A percentile compares a stretch with the other conserved stretches of the same genome.
Evolutionary conservation across 1,140 invertebrate genomes (phyloP).

Genomic region (Leptinotarsa texana): DNA sequence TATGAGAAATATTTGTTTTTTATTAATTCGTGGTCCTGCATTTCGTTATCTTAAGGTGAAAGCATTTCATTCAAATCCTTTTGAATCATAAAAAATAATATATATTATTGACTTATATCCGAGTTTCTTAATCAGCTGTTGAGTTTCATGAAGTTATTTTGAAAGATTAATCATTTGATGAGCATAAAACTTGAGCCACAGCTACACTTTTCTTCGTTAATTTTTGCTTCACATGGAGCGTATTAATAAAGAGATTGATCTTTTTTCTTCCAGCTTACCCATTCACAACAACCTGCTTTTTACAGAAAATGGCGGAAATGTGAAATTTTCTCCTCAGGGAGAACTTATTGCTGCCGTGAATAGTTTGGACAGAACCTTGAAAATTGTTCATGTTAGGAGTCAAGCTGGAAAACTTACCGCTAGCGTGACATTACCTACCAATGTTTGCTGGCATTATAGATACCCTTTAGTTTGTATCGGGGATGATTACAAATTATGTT

Average conservation of each 20-base stretch:
- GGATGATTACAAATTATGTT: constrained; percentile 64
- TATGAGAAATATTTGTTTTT: too few species aligned
- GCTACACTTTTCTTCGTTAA: not conserved
- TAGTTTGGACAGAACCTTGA: constrained; percentile 63
- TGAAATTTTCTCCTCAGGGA: constrained; percentile 61
- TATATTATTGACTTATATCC: too few species aligned
- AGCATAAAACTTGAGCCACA: too few species aligned
- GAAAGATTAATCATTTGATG: too few species aligned
- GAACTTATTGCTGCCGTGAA: constrained; percentile 66
- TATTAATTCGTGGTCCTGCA: too few species aligned
- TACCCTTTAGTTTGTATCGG: constrained; percentile 65
- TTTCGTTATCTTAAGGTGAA: too few species aligned
- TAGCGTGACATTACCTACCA: constrained; percentile 60
- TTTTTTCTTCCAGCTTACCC: constrained; percentile 57
- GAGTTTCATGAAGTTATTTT: too few species aligned
- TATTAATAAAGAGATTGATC: not conserved
- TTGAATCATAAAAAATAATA: too few species aligned
- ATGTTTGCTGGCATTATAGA: constrained; percentile 66
- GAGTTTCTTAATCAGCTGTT: too few species aligned
- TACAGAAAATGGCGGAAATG: constrained; percentile 61
- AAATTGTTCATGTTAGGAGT: constrained; percentile 63
- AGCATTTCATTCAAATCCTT: too few species aligned
- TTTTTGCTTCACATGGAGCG: not conserved
- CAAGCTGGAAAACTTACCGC: constrained; percentile 61
- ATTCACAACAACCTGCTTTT: constrained; percentile 61